Base-by-base conservation (phyloP, 2,113 vertebrate genomes). In the Notarius lentiginosus region DNA sequence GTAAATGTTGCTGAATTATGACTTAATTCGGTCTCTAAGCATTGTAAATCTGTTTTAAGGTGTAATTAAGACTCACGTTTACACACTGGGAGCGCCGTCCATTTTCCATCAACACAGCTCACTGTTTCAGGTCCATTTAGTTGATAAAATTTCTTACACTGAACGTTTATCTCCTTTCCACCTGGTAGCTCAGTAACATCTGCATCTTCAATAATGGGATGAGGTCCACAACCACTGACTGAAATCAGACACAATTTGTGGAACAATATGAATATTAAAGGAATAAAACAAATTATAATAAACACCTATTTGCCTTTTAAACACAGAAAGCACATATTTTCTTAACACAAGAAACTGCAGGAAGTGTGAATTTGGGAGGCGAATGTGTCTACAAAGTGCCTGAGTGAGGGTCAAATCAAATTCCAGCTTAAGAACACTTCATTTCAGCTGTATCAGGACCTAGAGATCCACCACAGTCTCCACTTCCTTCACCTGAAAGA, bases 201-300 rank as follows among this genome's bases (percentile, higher is more conserved):
- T 51, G 61, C 81, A 66, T 82, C 10, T 10, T 27, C 7, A 51
- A 82, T 82, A 51, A 9, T 3, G 24, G 81, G 81, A 1, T 18
- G 63, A 34, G 60, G 0, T 51, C 41, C 61, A 51, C 81, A 82
- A 66, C 3, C 1, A 9, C 41, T 27, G 22, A 18, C 81, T 66
- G 61, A 82, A 82, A 82, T 82, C 41, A 82, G 22, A 82, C 22
- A 66, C 22, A 63, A 49, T 11, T 41, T 18, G 56, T 81, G 30
- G 20, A 5, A 73, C 15, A 7, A 41, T 7, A 4, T 41, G 30
- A 17, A 49, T 41, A 75, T 77, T 15, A 53, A 53, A 47, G 18
- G 34, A 73, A 73, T 73, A 47, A 73, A 66, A 27, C 20, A 41
- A 41, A 41, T 41, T 41, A 41, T 41, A 41, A 41, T 41, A 41